Conservation (phyloP, 2,113 vertebrate genomes). For the Syngnathoides biaculeatus region DNA sequence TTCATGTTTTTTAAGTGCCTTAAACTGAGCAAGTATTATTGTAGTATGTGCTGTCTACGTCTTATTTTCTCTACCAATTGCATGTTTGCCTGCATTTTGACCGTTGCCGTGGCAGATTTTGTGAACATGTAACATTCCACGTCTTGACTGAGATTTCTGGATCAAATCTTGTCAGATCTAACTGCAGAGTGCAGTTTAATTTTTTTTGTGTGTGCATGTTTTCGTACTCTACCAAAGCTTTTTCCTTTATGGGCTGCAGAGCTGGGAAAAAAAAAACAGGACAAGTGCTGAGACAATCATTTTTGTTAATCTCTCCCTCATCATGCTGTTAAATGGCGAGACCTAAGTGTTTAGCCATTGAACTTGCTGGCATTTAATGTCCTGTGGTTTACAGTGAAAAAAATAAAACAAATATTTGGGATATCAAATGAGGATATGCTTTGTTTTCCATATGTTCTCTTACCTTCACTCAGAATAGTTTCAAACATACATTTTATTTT, state of each 20-base stretch:
- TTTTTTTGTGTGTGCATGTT: conserved; percentile 3
- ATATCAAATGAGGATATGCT: conserved; percentile 13
- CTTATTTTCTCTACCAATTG: conserved; percentile 43
- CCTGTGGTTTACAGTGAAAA: conserved; percentile 39
- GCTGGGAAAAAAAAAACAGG: conserved; percentile 17
- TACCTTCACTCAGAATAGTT: background rate
- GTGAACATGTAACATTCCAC: conserved; percentile 58
- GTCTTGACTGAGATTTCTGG: conserved; percentile 23
- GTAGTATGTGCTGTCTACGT: conserved; percentile 33
- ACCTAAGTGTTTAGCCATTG: conserved; percentile 24
- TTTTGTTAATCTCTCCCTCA: conserved; percentile 14
- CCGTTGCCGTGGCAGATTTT: conserved; percentile 8
- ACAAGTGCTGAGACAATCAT: conserved; percentile 51
- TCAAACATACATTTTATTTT: conserved; percentile 28
- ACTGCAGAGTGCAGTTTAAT: conserved; percentile 8
- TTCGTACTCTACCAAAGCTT: conserved; percentile 25
- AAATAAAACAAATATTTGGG: conserved; percentile 52
- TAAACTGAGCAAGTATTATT: conserved; percentile 48
- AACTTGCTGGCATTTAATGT: conserved; percentile 44
- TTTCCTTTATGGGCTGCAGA: conserved; percentile 17
- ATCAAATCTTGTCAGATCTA: conserved; percentile 18
- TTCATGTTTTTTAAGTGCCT: conserved; percentile 30
- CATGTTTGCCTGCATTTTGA: conserved; percentile 41
- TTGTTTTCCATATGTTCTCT: background rate
- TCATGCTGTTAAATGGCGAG: conserved; percentile 53